phyloP scores from a whole-genome alignment of 2,888 invertebrate genomes.

The Ophioninae sp. region DNA sequence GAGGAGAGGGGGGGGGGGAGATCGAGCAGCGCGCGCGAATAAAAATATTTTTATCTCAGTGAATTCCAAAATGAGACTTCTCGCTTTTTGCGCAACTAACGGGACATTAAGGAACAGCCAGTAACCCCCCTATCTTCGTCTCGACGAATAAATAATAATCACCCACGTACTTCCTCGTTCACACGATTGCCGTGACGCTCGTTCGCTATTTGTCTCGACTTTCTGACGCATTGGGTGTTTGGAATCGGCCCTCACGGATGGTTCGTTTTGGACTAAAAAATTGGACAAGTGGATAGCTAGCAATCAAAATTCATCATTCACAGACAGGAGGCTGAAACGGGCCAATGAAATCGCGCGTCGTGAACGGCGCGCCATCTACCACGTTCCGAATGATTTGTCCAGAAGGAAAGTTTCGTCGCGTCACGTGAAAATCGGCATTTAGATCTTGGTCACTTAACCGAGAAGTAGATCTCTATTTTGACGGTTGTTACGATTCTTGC shows the following conservation, averaged over 20 bases:
- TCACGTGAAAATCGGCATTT: conserved; percentile 37
- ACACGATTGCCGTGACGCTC: conserved; percentile 2
- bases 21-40: not conserved
- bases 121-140: not conserved
- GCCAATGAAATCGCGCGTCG: conserved; percentile 38
- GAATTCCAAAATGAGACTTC: not conserved
- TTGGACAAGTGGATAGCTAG: conserved; percentile 44
- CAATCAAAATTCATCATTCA: conserved; percentile 6
- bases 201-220: conserved; percentile 34
- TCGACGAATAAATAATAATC: not conserved
- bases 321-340: not conserved
- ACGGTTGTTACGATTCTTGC: not conserved
- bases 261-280: conserved; percentile 40
- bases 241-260: conserved; percentile 25
- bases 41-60: not conserved
- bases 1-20: not conserved
- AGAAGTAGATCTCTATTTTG: not conserved
- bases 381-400: conserved; percentile 49
- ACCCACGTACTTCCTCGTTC: not conserved
- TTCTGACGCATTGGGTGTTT: not conserved
- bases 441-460: not conserved
- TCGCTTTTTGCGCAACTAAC: conserved; percentile 6
- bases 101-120: not conserved
- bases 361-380: not conserved
- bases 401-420: conserved; percentile 48